Base-by-base conservation (phyloP, 2,113 vertebrate genomes). In the Elgaria multicarinata region DNA sequence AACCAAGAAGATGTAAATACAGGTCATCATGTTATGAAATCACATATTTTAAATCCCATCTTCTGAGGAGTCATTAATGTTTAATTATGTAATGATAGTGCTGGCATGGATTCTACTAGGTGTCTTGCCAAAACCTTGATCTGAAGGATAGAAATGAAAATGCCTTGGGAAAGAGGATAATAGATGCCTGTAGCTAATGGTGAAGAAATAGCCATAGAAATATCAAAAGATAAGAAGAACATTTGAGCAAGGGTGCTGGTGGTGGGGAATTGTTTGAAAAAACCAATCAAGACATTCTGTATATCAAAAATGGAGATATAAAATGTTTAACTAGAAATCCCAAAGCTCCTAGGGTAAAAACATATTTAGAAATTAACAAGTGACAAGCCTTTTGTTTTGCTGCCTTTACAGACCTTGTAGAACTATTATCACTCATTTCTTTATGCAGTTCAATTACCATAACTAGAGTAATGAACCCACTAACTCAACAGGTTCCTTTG, bases 151-250 rank as follows among this genome's bases (percentile, higher is more conserved):
- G 89, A 88, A 64, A 78, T 50, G 74, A 94, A 58, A 78, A 87
- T 89, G 71, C 83, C 46, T 33, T 80, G 50, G 44, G 0, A 0
- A 36, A 22, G 3, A 78, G 42, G 91, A n/a, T n/a, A n/a, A n/a
- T 69, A 87, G 75, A 85, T 46, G 86, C 90, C 67, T 92, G 88
- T 31, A 95, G n/a, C 81, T 89, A 46, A 53, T 89, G 92, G 94
- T 89, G 85, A 95, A 91, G 93, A 91, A 96, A 86, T 1, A 93
- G 71, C 22, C 91, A 93, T 94, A 93, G 96, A 94, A 96, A 94
- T 87, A 87, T 14, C 53, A 82, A 86, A 1, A 0, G 78, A 91
- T 94, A 95, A 83, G 93, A 91, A n/a, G n/a, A n/a, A 96, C 95
- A 95, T 92, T 89, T 91, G 93, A 33, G 58, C 16, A 62, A 62